Evolutionary conservation across 2,888 invertebrate species (phyloP), one percentile per base, ranked within the genome.

Genomic region (Megaustenia siamemsis): DNA sequence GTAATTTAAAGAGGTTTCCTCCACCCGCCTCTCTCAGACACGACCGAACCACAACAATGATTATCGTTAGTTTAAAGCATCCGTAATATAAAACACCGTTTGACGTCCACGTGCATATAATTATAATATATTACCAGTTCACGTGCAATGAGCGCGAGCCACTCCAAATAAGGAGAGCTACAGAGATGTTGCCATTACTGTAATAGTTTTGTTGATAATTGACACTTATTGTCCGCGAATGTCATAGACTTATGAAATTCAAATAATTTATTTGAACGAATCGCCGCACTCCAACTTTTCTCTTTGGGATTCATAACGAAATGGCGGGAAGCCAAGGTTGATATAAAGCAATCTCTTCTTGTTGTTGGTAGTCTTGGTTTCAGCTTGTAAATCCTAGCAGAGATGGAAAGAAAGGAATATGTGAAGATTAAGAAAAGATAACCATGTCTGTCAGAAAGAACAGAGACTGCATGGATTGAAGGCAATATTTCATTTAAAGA

Each of bases 91-190:
- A 40, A 38, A 21, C 77, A 24, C n/a, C 40, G 38, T 12, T 18
- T 38, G 77, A 77, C 56, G 38, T 60, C 38, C 56, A 38, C 60
- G 77, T 77, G 77, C 60, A 77, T 77, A 38, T 77, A 35, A 77
- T 77, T 77, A 77, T 77, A 56, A 77, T 60, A 56, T 24, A 77
- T 77, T 77, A 77, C 38, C 56, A 56, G n/a, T 60, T n/a, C 77
- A 77, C 77, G 77, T 77, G 77, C 56, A n/a, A 40, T 60, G 12
- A n/a, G 56, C 40, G 28, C 60, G 38, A 38, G 60, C 2, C 28
- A 0, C 38, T n/a, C 60, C 12, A 56, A 38, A n/a, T 6, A 38
- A 12, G 71, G 45, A 45, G 45, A 24, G 68, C 38, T 32, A 73
- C 73, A 3, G 12, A 18, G 2, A 49, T 6, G 49, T 71, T 3